Base-by-base conservation (phyloP, 2,113 vertebrate species). In the Nycticorax nycticorax region DNA sequence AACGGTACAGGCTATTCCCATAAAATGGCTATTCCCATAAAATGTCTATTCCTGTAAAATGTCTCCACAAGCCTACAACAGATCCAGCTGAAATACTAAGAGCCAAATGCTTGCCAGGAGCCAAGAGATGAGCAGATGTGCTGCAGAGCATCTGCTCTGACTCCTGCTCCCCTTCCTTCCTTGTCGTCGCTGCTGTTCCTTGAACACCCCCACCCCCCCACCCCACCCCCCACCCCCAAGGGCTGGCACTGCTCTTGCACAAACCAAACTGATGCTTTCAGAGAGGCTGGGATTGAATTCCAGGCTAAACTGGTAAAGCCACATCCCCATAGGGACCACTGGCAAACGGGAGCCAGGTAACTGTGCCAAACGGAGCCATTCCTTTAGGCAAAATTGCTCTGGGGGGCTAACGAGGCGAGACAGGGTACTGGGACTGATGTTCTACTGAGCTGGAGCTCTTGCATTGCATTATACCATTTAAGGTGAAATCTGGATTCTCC, bases 281-380 rank as follows among this genome's bases (percentile, higher is more conserved):
- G 41, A 2, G 4, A 71, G 41, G 20, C 60, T 27, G 84, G 41
- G 52, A 37, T 2, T 6, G 56, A 57, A 57, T 24, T 82, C 84
- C 66, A 52, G 22, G 22, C 26, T 23, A 27, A 74, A 66, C 26
- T 45, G 30, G 35, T 9, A 47, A 47, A 1, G 2, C 13, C 21
- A 10, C 22, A 3, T 48, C 17, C 26, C 27, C 27, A 8, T 10
- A n/a, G 3, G 2, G 75, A 52, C 10, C n/a, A 10, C 27, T 10
- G 56, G n/a, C 47, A 52, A 41, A 24, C 0, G 1, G 6, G 32
- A 39, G 32, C 9, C 74, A 18, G 20, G 21, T 6, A 63, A 9
- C 22, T 1, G 23, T n/a, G 35, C 35, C 17, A 1, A 55, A 8
- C 0, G 0, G 37, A 60, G 45, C 22, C 10, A 6, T 32, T 41